Conservation (phyloP, 2,888 invertebrate species). For the Abscondita cerata region DNA sequence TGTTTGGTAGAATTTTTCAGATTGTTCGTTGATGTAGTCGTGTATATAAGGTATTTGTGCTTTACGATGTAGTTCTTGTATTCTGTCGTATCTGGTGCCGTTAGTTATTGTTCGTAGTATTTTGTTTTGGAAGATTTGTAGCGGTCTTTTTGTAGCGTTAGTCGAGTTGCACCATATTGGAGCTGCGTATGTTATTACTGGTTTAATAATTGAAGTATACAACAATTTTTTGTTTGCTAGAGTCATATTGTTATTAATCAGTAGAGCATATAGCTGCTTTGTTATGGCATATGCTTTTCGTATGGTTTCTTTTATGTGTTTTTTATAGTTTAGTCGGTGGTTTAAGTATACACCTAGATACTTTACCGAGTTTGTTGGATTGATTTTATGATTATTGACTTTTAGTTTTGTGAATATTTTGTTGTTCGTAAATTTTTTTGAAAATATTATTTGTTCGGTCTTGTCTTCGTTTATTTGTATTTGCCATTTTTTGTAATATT, state of each 20-base stretch:
- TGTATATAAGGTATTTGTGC: neutral
- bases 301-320: slow-evolving; percentile 26
- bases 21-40: slow-evolving; percentile 16
- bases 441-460: slow-evolving; percentile 28
- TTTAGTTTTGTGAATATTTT: slow-evolving; percentile 12
- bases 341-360: slow-evolving; percentile 42
- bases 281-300: slow-evolving; percentile 20
- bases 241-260: slow-evolving; percentile 11
- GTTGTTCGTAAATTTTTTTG: slow-evolving; percentile 13
- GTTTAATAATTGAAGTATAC: slow-evolving; percentile 40
- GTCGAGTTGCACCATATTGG: slow-evolving; percentile 41
- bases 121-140: slow-evolving; percentile 40
- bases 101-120: neutral
- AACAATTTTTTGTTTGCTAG: slow-evolving; percentile 37
- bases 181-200: slow-evolving; percentile 40
- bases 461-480: slow-evolving; percentile 33
- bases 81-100: slow-evolving; percentile 6
- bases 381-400: slow-evolving; percentile 13
- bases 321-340: slow-evolving; percentile 28
- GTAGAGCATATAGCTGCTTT: slow-evolving; percentile 24
- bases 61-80: neutral
- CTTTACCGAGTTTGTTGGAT: slow-evolving; percentile 23
- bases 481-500: slow-evolving; percentile 33
- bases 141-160: slow-evolving; percentile 12
- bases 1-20: neutral